phyloP scores from a whole-genome alignment of 2,888 invertebrate species.

The Epirrhoe tristata region DNA sequence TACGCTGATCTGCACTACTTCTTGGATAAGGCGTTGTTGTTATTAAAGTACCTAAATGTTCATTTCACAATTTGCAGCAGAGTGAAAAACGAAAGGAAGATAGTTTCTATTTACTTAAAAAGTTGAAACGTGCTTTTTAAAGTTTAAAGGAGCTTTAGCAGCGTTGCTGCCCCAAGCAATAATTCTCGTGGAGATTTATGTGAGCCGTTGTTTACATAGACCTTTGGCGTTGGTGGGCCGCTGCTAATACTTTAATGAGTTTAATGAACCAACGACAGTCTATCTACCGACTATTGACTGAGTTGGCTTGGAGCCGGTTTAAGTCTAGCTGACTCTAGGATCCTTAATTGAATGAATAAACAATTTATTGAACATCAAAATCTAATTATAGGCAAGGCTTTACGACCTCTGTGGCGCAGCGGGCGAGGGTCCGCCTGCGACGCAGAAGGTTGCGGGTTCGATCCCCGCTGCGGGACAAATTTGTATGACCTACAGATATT shows the following conservation, averaged over 20 bases:
- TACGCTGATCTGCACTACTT: too few relatives aligned
- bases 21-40: too few relatives aligned
- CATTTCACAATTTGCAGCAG: background rate
- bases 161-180: background rate
- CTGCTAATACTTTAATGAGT: conserved; percentile 14
- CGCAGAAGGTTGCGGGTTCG: too few relatives aligned
- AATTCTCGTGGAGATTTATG: conserved; percentile 11
- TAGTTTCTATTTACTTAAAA: background rate
- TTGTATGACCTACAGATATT: too few relatives aligned
- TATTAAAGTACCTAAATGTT: background rate
- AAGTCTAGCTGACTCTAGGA: background rate
- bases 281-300: background rate
- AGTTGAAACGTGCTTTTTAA: background rate
- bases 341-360: too few relatives aligned
- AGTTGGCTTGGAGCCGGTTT: background rate
- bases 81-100: background rate
- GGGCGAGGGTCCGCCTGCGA: too few relatives aligned
- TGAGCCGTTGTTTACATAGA: conserved; percentile 13
- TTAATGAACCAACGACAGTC: conserved; percentile 12
- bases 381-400: too few relatives aligned
- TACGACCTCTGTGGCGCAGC: too few relatives aligned
- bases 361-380: too few relatives aligned
- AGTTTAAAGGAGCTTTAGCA: background rate
- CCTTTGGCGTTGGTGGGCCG: conserved; percentile 1
- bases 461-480: too few relatives aligned